These are phyloP conservation scores for Candidula unifasciata DNA, from an alignment of 2,888 invertebrate species.

Conservation along the genomic window DNA sequence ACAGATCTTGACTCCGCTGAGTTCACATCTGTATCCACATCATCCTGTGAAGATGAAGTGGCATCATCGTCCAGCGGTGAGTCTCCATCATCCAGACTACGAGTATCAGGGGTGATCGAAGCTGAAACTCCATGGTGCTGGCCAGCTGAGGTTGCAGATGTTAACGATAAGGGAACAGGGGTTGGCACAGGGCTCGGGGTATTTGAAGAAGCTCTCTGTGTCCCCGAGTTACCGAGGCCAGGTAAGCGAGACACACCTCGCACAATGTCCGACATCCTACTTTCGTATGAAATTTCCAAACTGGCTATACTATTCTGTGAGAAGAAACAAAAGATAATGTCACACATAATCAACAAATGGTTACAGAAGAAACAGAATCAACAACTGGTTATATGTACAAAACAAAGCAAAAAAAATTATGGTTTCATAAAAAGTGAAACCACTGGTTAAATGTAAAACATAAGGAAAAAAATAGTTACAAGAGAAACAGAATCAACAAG, in stretches of 20 bases:
- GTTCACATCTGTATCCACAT: constrained; percentile 39
- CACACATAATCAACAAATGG: no score
- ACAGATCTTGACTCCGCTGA: constrained; percentile 38
- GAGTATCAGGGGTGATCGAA: not conserved
- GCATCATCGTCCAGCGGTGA: constrained; percentile 35
- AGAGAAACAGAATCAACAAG: no score
- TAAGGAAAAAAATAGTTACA: no score
- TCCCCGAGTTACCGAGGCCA: constrained; percentile 15
- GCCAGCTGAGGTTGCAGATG: not conserved
- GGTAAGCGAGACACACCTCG: constrained; percentile 17
- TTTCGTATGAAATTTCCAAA: constrained; percentile 41
- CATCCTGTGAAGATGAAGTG: constrained; percentile 48
- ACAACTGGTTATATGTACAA: no score
- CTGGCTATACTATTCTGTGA: constrained; percentile 41
- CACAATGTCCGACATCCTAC: constrained; percentile 46
- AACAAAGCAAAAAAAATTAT: no score
- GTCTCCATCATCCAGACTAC: constrained; percentile 37
- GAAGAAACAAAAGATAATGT: not conserved
- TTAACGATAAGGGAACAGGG: constrained; percentile 16
- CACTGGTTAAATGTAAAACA: no score
- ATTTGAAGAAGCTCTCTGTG: constrained; percentile 20
- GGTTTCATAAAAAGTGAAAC: no score
- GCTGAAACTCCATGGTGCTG: constrained; percentile 8
- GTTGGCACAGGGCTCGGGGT: constrained; percentile 47
- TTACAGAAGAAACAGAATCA: no score